A percentile compares a stretch with the other conserved stretches of the same genome.
These are phyloP conservation scores for Papilio polyxenes DNA, from an alignment of 1,140 invertebrate species.

Conservation along the genomic window DNA sequence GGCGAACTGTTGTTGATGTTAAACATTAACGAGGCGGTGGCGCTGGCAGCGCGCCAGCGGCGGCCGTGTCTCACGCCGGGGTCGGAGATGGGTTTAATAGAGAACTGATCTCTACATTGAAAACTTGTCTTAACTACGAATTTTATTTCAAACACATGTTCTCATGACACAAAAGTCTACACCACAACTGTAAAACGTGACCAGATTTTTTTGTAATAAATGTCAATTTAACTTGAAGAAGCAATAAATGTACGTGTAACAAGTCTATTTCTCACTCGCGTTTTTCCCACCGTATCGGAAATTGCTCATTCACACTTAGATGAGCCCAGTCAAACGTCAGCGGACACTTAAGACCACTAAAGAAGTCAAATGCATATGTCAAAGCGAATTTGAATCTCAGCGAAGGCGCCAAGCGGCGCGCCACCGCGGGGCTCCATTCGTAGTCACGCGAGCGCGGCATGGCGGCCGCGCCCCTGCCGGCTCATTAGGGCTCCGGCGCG, in stretches of 20 bases:
- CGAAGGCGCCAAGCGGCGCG: constrained; percentile 53
- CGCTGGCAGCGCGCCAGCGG: not conserved
- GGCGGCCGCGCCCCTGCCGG: constrained; percentile 51
- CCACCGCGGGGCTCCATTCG: constrained; percentile 61
- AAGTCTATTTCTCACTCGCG: constrained; percentile 45
- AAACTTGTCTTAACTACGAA: not conserved
- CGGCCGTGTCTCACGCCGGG: not conserved
- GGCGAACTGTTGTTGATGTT: constrained; percentile 9
- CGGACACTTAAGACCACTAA: constrained; percentile 60
- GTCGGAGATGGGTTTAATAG: not conserved
- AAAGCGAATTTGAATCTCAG: constrained; percentile 65
- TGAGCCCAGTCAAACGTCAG: constrained; percentile 58
- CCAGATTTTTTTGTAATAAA: not conserved
- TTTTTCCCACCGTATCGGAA: constrained; percentile 65
- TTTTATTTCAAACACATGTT: not conserved
- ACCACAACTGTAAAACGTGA: not conserved
- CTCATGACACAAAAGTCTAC: no score
- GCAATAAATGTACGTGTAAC: constrained; percentile 16
- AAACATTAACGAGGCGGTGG: not conserved
- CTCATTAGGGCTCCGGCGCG: constrained; percentile 56
- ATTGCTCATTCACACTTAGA: constrained; percentile 75
- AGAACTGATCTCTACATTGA: not conserved
- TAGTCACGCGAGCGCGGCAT: constrained; percentile 66
- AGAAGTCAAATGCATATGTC: constrained; percentile 70
- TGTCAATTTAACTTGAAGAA: not conserved